Evolutionary conservation across 2,888 invertebrate species (phyloP).

Genomic region (Aproaerema taeniolella): DNA sequence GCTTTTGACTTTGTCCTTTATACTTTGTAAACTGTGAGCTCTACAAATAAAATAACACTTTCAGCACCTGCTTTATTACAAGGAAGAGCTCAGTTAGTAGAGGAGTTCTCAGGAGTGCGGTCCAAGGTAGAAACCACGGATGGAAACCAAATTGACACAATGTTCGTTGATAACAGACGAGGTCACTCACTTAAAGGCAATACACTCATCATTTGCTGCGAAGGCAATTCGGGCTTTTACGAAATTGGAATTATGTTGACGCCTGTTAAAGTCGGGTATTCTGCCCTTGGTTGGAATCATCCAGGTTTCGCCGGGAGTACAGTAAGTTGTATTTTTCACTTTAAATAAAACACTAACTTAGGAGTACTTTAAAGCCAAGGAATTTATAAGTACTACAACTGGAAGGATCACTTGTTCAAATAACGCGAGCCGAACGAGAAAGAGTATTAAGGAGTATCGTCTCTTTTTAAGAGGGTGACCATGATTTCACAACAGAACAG

Average conservation of each 20-base stretch:
- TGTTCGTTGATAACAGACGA: conserved; percentile 89
- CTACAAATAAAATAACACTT: neutral
- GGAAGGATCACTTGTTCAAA: too few relatives aligned
- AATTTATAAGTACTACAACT: too few relatives aligned
- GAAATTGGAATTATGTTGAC: conserved; percentile 96
- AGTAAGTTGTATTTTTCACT: conserved; percentile 71
- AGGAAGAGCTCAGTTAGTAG: conserved; percentile 87
- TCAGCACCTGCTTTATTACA: conserved; percentile 73
- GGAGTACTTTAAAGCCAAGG: too few relatives aligned
- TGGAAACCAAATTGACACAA: conserved; percentile 90
- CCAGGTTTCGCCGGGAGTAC: conserved; percentile 96
- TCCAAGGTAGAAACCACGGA: conserved; percentile 88
- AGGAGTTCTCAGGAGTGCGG: conserved; percentile 83
- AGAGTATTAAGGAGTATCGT: too few relatives aligned
- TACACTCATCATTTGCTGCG: conserved; percentile 90
- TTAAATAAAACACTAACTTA: too few relatives aligned
- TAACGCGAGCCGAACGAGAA: too few relatives aligned
- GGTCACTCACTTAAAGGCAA: conserved; percentile 80
- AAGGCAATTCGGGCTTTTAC: conserved; percentile 98
- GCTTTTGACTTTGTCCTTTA: too few relatives aligned
- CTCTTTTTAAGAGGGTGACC: too few relatives aligned
- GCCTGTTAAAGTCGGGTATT: conserved; percentile 91
- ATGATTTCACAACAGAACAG: too few relatives aligned
- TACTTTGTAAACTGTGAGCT: neutral
- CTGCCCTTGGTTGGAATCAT: conserved; percentile 98